Percentiles rank a stretch among this genome's conserved stretches.
Conservation (phyloP, 2,797 vertebrate genomes). For the Hemitrygon akajei region DNA sequence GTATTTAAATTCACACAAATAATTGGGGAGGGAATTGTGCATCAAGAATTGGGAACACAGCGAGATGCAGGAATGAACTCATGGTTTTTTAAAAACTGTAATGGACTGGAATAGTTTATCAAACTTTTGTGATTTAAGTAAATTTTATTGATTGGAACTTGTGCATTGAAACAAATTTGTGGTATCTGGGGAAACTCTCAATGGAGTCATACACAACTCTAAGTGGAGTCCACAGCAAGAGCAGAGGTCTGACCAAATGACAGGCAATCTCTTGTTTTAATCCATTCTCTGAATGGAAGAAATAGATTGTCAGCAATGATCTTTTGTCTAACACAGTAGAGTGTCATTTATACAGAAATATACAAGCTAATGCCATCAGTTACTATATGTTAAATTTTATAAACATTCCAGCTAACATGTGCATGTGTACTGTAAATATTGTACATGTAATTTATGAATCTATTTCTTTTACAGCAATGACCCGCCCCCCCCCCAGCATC, state of each 20-base stretch:
- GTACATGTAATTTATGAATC: slow-evolving; percentile 47
- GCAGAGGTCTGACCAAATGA: neutral
- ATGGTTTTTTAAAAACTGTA: neutral
- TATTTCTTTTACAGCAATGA: no score
- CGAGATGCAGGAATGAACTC: neutral
- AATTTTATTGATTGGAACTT: neutral
- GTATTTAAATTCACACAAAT: neutral
- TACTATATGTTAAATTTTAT: slow-evolving; percentile 63
- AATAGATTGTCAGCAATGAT: slow-evolving; percentile 45
- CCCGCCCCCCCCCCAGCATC: no score
- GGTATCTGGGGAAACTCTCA: neutral
- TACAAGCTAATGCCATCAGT: slow-evolving; percentile 59
- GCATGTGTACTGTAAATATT: slow-evolving; percentile 73
- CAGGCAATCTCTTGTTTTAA: neutral
- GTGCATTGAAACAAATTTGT: no score
- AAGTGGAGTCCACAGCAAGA: neutral
- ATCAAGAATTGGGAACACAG: neutral
- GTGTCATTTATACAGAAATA: slow-evolving; percentile 58
- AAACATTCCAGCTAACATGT: slow-evolving; percentile 60
- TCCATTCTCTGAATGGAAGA: slow-evolving; percentile 44
- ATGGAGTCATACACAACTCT: no score
- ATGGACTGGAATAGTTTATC: neutral
- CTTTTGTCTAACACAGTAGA: slow-evolving; percentile 52
- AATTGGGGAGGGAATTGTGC: neutral
- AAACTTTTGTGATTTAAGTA: neutral